phyloP scores from a whole-genome alignment of 2,113 vertebrate genomes.

The Nymphicus hollandicus region DNA sequence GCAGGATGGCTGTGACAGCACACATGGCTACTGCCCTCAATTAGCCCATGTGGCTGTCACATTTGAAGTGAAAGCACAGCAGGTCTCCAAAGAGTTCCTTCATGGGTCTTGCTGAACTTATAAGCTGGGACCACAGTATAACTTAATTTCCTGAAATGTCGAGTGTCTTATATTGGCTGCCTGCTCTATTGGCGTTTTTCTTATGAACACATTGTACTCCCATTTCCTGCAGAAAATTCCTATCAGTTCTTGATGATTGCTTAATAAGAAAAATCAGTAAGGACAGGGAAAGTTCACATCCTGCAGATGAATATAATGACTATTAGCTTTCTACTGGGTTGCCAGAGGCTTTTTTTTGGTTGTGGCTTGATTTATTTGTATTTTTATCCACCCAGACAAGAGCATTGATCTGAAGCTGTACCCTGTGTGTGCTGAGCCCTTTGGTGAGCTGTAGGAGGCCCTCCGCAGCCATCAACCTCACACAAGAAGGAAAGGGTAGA shows the following conservation, averaged over 20 bases:
- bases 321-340: neutral
- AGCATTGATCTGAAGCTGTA: neutral
- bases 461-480: neutral
- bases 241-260: conserved; percentile 22
- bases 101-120: neutral
- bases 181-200: conserved; percentile 9
- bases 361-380: conserved; percentile 35
- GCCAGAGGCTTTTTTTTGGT: neutral
- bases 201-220: neutral
- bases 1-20: neutral
- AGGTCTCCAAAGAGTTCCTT: neutral
- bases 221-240: conserved; percentile 6
- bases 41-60: neutral
- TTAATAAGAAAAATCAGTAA: conserved; percentile 46
- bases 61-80: neutral
- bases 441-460: neutral
- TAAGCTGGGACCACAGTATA: neutral
- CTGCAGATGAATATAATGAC: neutral
- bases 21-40: neutral
- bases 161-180: neutral
- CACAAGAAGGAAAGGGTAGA: neutral
- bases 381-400: neutral
- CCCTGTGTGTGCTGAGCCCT: neutral
- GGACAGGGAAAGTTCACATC: conserved; percentile 11
- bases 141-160: conserved; percentile 56